phyloP scores from a whole-genome alignment of 2,797 vertebrate genomes.

The Gephyroberyx darwinii region DNA sequence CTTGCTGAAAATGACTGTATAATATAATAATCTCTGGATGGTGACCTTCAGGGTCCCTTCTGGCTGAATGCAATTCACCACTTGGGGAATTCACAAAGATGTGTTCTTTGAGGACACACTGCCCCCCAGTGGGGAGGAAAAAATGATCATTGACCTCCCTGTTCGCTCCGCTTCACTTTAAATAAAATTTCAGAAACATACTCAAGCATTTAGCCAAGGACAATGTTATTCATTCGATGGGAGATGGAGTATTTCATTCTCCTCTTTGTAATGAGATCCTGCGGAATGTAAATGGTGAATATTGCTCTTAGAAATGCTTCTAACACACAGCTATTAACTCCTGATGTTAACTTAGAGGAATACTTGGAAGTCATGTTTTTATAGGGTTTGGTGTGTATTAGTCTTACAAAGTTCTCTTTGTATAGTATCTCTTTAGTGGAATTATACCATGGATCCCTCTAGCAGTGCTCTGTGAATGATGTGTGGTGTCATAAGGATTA shows the following conservation, averaged over 20 bases:
- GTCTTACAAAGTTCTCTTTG: neutral
- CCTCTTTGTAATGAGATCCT: too few relatives aligned
- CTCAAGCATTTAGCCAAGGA: too few relatives aligned
- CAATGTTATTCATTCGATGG: too few relatives aligned
- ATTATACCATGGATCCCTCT: neutral
- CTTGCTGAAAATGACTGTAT: neutral
- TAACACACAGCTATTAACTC: neutral
- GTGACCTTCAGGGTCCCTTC: neutral
- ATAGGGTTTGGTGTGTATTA: neutral
- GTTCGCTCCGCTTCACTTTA: too few relatives aligned
- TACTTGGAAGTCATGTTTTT: neutral
- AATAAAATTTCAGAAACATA: too few relatives aligned
- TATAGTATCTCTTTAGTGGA: neutral
- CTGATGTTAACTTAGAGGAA: neutral
- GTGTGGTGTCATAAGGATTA: neutral
- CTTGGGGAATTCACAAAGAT: neutral
- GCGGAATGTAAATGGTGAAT: too few relatives aligned
- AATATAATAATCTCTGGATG: too few relatives aligned
- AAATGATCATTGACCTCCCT: neutral
- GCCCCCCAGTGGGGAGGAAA: conserved; percentile 50
- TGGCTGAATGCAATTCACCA: neutral
- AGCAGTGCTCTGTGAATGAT: too few relatives aligned
- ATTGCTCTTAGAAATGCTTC: too few relatives aligned
- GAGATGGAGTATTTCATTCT: too few relatives aligned
- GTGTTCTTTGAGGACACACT: conserved; percentile 52